phyloP scores from a whole-genome alignment of 1,140 invertebrate species.

The Telenomus remus region DNA sequence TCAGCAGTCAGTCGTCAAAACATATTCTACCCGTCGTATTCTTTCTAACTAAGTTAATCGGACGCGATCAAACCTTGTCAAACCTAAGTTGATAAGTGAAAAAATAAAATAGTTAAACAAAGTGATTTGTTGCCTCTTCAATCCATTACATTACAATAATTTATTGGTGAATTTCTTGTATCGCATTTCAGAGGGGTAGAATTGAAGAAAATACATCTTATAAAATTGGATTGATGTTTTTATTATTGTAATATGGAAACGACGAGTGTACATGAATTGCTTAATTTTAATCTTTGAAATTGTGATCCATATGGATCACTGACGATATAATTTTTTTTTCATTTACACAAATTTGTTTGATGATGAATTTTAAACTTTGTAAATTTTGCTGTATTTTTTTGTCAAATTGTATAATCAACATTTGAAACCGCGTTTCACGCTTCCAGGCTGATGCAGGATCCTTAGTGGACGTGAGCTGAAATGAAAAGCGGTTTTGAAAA shows the following conservation, averaged over 20 bases:
- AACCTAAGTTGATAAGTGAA: too few relatives aligned
- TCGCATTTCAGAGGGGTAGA: constrained; percentile 9
- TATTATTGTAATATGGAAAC: constrained; percentile 64
- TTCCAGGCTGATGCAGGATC: constrained; percentile 63
- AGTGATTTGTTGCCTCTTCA: too few relatives aligned
- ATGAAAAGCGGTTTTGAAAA: constrained; percentile 44
- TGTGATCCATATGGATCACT: constrained; percentile 51
- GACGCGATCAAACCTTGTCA: too few relatives aligned
- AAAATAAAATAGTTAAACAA: too few relatives aligned
- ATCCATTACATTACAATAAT: too few relatives aligned
- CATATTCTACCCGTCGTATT: too few relatives aligned
- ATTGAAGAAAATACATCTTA: constrained; percentile 25
- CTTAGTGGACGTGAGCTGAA: constrained; percentile 72
- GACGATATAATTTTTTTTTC: constrained; percentile 23
- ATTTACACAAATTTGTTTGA: constrained; percentile 18
- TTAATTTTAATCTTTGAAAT: constrained; percentile 8
- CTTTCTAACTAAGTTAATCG: too few relatives aligned
- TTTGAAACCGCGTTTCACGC: constrained; percentile 61
- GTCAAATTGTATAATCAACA: constrained; percentile 36
- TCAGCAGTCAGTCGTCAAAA: too few relatives aligned
- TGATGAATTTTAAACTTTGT: constrained; percentile 38
- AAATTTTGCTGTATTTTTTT: constrained; percentile 47
- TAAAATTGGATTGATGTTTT: constrained; percentile 67
- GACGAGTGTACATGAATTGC: constrained; percentile 51
- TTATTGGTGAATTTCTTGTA: too few relatives aligned